A percentile compares a stretch with the other conserved stretches of the same genome.
Evolutionary conservation across 2,113 vertebrate genomes (phyloP).

Genomic region (Propithecus coquereli): DNA sequence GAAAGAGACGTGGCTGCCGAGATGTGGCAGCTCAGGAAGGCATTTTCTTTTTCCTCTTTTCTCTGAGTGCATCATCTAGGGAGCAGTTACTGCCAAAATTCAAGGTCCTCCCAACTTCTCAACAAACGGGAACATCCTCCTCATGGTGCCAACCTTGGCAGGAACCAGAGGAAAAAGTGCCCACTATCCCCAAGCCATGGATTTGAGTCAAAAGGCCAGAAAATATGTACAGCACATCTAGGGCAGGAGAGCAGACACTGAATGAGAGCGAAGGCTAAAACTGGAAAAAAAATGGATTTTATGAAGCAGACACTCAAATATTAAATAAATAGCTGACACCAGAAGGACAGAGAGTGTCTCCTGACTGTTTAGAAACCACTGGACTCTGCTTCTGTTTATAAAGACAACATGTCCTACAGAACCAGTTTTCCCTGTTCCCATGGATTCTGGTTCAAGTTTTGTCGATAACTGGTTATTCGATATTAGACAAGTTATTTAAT

Average conservation of each 20-base stretch:
- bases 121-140: slow-evolving; percentile 25
- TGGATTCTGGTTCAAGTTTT: background rate
- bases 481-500: background rate
- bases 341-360: slow-evolving; percentile 47
- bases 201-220: background rate
- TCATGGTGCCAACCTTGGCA: background rate
- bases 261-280: background rate
- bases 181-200: background rate
- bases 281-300: background rate
- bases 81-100: background rate
- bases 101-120: background rate
- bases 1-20: background rate
- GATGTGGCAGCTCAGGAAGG: background rate
- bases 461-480: background rate
- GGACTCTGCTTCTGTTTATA: slow-evolving; percentile 45
- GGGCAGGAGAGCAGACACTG: background rate
- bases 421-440: slow-evolving; percentile 18
- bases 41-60: background rate
- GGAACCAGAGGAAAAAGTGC: background rate
- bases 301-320: slow-evolving; percentile 39
- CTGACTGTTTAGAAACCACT: slow-evolving; percentile 40
- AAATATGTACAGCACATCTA: background rate
- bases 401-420: slow-evolving; percentile 22
- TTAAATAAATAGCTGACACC: background rate
- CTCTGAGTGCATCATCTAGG: background rate